Percentiles rank a stretch among this genome's conserved stretches.
Evolutionary conservation across 2,888 invertebrate genomes (phyloP).

Genomic region (Phoenoteleia sp.): DNA sequence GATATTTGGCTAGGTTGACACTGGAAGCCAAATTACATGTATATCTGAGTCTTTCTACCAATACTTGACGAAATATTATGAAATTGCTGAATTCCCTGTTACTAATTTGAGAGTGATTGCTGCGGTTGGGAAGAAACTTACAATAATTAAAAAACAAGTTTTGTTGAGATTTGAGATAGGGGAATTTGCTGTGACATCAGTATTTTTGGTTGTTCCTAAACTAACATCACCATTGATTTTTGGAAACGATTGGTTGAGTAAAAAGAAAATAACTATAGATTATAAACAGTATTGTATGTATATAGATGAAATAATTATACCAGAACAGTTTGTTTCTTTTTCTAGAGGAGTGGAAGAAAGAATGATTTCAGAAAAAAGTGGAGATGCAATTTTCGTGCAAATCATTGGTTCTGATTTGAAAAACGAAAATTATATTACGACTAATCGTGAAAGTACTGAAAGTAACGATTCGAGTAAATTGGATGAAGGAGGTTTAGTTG

Average conservation of each 20-base stretch:
- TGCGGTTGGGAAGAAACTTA: background rate
- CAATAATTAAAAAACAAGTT: background rate
- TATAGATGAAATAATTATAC: background rate
- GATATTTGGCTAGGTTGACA: background rate
- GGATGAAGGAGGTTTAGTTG: too few species aligned
- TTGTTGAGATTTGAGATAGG: background rate
- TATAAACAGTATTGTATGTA: background rate
- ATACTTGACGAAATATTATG: background rate
- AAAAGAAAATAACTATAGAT: background rate
- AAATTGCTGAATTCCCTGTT: background rate
- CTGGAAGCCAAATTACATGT: background rate
- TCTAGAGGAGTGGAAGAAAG: background rate
- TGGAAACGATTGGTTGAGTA: background rate
- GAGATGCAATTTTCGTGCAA: constrained; percentile 18
- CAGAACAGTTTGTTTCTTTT: background rate
- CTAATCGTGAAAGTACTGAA: too few species aligned
- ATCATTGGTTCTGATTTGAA: background rate
- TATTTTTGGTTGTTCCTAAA: background rate
- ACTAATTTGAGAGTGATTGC: background rate
- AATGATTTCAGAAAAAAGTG: background rate
- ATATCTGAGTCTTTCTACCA: background rate
- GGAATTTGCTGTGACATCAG: background rate
- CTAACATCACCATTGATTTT: background rate
- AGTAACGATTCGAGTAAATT: too few species aligned
- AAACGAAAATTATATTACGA: background rate